Percentiles rank a stretch among this genome's conserved stretches.
Conservation (phyloP, 2,113 vertebrate genomes). For the Ochotona princeps region DNA sequence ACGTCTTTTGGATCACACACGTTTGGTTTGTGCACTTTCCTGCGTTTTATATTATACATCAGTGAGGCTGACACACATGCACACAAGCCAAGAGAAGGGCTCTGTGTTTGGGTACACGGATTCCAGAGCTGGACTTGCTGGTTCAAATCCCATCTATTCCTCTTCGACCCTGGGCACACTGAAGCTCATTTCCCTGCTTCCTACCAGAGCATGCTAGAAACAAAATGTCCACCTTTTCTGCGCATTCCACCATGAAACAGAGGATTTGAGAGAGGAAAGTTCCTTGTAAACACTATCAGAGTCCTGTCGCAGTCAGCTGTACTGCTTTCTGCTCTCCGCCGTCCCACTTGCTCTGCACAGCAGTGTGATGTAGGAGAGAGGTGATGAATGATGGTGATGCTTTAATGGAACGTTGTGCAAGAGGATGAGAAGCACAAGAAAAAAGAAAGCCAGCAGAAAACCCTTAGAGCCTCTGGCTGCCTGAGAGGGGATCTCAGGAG, state of each 20-base stretch:
- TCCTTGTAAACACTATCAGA: not conserved
- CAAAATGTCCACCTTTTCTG: not conserved
- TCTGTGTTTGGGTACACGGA: not conserved
- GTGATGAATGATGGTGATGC: not conserved
- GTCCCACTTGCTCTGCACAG: not conserved
- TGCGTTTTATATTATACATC: not conserved
- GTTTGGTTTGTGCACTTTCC: not conserved
- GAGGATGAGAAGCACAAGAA: not conserved
- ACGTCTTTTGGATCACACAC: not conserved
- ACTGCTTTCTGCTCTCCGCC: not conserved
- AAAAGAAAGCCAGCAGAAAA: not conserved
- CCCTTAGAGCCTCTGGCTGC: not conserved
- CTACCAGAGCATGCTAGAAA: not conserved
- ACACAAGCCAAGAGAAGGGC: not conserved
- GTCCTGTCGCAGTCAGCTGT: not conserved
- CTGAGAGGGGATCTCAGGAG: not conserved
- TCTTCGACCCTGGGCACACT: not conserved
- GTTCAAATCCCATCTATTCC: not conserved
- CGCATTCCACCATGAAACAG: conserved; percentile 1
- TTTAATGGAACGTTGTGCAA: not conserved
- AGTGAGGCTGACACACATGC: not conserved
- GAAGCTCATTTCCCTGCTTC: conserved; percentile 36
- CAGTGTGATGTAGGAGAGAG: not conserved
- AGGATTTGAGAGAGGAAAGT: conserved; percentile 9
- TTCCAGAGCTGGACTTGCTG: not conserved